Evolutionary conservation across 2,113 vertebrate species (phyloP).

Genomic region (Labeo catla): DNA sequence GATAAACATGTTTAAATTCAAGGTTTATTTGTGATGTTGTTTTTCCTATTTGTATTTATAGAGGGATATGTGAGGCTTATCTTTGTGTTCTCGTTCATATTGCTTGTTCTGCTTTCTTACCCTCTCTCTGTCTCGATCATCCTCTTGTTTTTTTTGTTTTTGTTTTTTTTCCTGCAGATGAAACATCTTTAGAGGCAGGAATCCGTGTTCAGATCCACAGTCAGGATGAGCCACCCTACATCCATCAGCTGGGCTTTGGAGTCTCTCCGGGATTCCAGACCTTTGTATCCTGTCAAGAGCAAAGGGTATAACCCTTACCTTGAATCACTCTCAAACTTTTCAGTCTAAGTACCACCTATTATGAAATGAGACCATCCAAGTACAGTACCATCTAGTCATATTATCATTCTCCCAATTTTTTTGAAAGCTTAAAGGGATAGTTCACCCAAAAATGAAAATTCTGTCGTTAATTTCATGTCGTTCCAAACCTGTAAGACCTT

Average conservation of each 20-base stretch:
- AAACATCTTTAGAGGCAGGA: slow-evolving; percentile 96
- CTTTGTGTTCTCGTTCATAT: slow-evolving; percentile 29
- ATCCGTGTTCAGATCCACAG: slow-evolving; percentile 98
- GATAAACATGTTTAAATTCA: not conserved
- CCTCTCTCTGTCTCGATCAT: not conserved
- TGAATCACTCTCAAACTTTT: not conserved
- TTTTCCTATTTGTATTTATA: not conserved
- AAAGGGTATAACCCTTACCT: slow-evolving; percentile 79
- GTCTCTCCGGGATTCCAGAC: slow-evolving; percentile 98
- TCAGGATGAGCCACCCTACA: slow-evolving; percentile 96
- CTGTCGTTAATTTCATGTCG: too few species aligned
- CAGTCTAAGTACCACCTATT: not conserved
- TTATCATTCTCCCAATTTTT: not conserved
- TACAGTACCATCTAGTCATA: not conserved
- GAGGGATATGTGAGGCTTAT: slow-evolving; percentile 34
- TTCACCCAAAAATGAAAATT: too few species aligned
- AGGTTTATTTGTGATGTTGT: slow-evolving; percentile 4
- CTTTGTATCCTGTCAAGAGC: slow-evolving; percentile 98
- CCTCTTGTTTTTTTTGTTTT: not conserved
- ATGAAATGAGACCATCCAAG: not conserved
- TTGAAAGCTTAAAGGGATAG: too few species aligned
- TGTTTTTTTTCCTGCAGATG: slow-evolving; percentile 74
- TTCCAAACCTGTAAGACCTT: too few species aligned
- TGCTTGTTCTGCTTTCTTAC: slow-evolving; percentile 56
- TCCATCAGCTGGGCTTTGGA: slow-evolving; percentile 96